These are phyloP conservation scores for Tretioscincus oriximinensis DNA, from an alignment of 2,113 vertebrate genomes.

Conservation along the genomic window DNA sequence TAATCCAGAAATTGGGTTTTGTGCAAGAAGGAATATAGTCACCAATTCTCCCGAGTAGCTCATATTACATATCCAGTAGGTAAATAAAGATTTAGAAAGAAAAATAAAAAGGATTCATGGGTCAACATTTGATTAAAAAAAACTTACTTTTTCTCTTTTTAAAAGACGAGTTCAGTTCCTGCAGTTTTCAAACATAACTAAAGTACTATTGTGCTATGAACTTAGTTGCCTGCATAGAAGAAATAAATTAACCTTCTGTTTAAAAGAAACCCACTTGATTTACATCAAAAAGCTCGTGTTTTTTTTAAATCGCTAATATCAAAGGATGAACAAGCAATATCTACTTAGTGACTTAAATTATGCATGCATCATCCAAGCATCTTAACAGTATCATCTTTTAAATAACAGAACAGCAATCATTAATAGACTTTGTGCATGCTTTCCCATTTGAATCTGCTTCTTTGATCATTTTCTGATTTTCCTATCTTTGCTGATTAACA, in stretches of 20 bases:
- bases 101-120: neutral
- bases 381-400: conserved; percentile 20
- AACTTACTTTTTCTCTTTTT: neutral
- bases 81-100: neutral
- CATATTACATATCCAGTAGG: neutral
- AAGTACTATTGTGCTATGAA: neutral
- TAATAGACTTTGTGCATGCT: conserved; percentile 30
- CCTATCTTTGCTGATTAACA: conserved; percentile 36
- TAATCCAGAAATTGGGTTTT: too few species aligned
- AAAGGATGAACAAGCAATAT: conserved; percentile 12
- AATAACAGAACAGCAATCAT: conserved; percentile 33
- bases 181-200: neutral
- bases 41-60: too few species aligned
- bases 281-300: neutral
- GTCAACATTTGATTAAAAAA: neutral
- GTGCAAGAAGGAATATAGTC: too few species aligned
- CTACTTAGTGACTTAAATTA: conserved; percentile 39
- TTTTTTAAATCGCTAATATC: neutral
- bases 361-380: conserved; percentile 29
- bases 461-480: conserved; percentile 40
- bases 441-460: conserved; percentile 28
- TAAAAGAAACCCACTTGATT: conserved; percentile 25
- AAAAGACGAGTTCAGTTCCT: neutral
- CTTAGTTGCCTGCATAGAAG: neutral
- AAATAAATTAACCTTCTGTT: neutral